Evolutionary conservation across 2,888 invertebrate genomes (phyloP).

Genomic region (Drosophila tripunctata): DNA sequence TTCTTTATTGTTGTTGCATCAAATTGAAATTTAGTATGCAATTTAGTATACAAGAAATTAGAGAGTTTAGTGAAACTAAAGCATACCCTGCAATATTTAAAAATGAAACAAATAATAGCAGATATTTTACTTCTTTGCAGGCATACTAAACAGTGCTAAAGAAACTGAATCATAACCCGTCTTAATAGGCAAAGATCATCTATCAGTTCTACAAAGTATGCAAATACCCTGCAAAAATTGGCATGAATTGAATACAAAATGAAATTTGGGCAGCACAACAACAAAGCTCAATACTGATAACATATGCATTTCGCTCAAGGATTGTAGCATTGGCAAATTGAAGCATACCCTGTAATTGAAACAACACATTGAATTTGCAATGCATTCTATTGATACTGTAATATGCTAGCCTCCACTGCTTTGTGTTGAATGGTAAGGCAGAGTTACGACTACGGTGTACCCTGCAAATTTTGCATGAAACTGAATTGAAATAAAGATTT

Average conservation of each 20-base stretch:
- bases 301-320: neutral
- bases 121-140: too few species aligned
- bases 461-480: neutral
- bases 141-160: too few species aligned
- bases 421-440: neutral
- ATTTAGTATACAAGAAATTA: conserved; percentile 30
- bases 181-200: too few species aligned
- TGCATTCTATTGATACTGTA: neutral
- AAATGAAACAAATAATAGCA: too few species aligned
- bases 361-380: neutral
- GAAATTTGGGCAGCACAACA: neutral
- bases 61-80: neutral
- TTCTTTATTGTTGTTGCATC: conserved; percentile 55
- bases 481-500: neutral
- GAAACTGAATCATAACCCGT: too few species aligned
- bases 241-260: neutral
- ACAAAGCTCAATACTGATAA: neutral
- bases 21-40: conserved; percentile 56
- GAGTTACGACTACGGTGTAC: neutral
- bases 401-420: neutral
- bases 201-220: too few species aligned
- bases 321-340: neutral
- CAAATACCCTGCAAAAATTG: neutral
- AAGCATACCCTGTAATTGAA: neutral
- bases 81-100: conserved; percentile 6